A percentile compares a stretch with the other conserved stretches of the same genome.
Conservation (phyloP, 1,140 invertebrate genomes). For the Scaptomyza hsui region DNA sequence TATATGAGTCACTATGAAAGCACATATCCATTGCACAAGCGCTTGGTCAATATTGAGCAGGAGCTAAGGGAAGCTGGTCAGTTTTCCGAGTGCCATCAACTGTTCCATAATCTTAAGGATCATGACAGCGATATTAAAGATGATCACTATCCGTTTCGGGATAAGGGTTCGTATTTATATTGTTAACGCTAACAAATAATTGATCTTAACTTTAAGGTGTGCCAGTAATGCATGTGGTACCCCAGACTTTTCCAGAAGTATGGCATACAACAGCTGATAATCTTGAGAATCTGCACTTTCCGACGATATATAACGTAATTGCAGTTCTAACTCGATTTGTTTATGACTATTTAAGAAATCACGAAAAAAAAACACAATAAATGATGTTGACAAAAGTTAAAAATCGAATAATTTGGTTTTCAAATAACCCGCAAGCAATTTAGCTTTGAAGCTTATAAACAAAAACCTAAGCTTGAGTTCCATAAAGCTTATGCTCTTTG, state of each 20-base stretch:
- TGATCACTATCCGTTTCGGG: conserved; percentile 43
- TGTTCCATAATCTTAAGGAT: conserved; percentile 30
- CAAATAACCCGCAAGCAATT: background rate
- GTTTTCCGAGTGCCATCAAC: conserved; percentile 26
- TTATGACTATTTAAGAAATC: conserved; percentile 22
- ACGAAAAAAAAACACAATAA: background rate
- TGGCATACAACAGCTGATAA: conserved; percentile 30
- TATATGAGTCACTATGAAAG: conserved; percentile 31
- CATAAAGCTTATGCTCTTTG: conserved; percentile 1
- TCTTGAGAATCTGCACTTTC: conserved; percentile 38
- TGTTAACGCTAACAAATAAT: background rate
- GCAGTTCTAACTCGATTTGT: conserved; percentile 35
- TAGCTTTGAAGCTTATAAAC: background rate
- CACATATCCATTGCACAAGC: conserved; percentile 2
- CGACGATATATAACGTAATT: conserved; percentile 50
- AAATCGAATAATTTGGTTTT: too few species aligned
- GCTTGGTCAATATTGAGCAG: conserved; percentile 31
- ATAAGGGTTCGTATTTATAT: conserved; percentile 20
- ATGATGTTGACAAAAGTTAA: too few species aligned
- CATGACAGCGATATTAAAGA: conserved; percentile 36
- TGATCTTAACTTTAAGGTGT: conserved; percentile 28
- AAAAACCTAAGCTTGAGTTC: background rate
- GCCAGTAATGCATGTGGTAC: conserved; percentile 35
- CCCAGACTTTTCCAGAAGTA: conserved; percentile 27
- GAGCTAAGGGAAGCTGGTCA: conserved; percentile 8